Evolutionary conservation across 1,140 invertebrate species (phyloP).

Genomic region (Lethrus apterus): DNA sequence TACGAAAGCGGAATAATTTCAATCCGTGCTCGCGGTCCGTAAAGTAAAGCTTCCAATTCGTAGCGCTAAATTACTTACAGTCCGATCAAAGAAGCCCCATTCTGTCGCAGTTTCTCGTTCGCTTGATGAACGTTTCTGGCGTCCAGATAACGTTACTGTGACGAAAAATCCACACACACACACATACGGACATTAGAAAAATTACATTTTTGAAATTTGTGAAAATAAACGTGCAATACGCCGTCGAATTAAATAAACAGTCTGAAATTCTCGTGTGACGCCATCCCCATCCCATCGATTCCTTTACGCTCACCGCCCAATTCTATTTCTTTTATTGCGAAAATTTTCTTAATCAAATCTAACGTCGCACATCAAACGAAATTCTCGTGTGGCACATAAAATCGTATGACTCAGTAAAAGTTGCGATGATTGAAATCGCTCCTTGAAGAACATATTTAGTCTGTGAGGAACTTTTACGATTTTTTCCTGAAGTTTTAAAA

Average conservation of each 20-base stretch:
- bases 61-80: conserved; percentile 18
- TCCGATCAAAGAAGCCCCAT: conserved; percentile 18
- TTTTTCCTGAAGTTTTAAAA: too few species aligned
- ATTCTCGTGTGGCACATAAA: conserved; percentile 26
- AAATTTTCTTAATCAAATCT: conserved; percentile 29
- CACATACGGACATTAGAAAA: too few species aligned
- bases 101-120: conserved; percentile 12
- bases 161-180: too few species aligned
- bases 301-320: too few species aligned
- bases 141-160: too few species aligned
- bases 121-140: conserved; percentile 10
- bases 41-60: conserved; percentile 16
- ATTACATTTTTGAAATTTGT: too few species aligned
- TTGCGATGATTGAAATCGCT: conserved; percentile 27
- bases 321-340: conserved; percentile 21
- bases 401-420: conserved; percentile 25
- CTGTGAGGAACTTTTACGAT: too few species aligned
- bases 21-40: conserved; percentile 25
- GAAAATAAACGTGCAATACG: too few species aligned
- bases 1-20: conserved; percentile 31
- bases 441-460: conserved; percentile 25
- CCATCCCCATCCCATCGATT: too few species aligned
- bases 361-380: conserved; percentile 24
- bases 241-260: too few species aligned
- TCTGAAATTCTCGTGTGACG: too few species aligned